Evolutionary conservation across 2,888 invertebrate genomes (phyloP), one percentile per base, ranked within the genome.

Genomic region (Blomia tropicalis): DNA sequence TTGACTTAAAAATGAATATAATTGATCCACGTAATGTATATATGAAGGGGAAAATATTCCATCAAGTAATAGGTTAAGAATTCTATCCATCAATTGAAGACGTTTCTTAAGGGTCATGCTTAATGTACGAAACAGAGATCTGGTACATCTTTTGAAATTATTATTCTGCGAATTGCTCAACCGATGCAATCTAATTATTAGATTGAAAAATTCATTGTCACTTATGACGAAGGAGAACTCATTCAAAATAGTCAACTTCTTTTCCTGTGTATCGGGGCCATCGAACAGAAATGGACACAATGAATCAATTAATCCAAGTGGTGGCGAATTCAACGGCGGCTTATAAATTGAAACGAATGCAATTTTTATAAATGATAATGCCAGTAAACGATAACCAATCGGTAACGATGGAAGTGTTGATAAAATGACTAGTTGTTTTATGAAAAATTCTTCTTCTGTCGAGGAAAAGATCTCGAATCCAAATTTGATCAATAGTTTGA

Each of bases 181-280:
- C 1, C 59, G 43, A 29, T 65, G 59, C 22, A 65, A 29, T 22
- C 63, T 23, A 22, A 31, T 4, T n/a, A 65, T 31, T n/a, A 65
- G 30, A 19, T 59, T 58, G 56, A 56, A 56, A 56, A 56, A 56
- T 23, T 54, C 59, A 44, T 65, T 53, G 25, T 63, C 47, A 11
- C n/a, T 27, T 31, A 56, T 56, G 25, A 56, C 29, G 25, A 65
- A 59, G 43, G 36, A 14, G 11, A 58, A 64, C 29, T 64, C 41
- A 41, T 61, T 54, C 22, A 67, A 59, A 22, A 67, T 60, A 31
- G 56, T 29, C 4, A 66, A 47, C 43, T 67, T 67, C 41, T 67
- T 67, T 32, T 67, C 67, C 63, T 67, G 67, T 23, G 65, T 67
- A 62, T 67, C 56, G 11, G 66, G 66, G 17, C 67, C 66, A 63